These are phyloP conservation scores for Meiosimyza platycephala DNA, from an alignment of 2,888 invertebrate species.

Conservation along the genomic window DNA sequence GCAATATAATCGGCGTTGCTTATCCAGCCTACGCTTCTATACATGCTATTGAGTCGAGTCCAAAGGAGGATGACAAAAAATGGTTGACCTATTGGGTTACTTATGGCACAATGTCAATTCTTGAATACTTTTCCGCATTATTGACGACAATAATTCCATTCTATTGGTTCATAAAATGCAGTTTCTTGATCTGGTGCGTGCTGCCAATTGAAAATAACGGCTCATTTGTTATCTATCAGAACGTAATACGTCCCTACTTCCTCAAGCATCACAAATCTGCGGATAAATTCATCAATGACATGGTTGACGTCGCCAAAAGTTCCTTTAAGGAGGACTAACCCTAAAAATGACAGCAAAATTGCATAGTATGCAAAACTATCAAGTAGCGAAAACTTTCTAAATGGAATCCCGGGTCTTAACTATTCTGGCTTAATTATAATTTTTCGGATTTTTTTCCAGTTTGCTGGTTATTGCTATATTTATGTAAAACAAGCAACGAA, in stretches of 20 bases:
- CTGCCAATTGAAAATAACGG: constrained; percentile 86
- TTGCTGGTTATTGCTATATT: too few species aligned
- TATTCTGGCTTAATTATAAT: too few species aligned
- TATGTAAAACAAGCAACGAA: too few species aligned
- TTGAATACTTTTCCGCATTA: constrained; percentile 94
- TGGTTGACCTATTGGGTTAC: constrained; percentile 99
- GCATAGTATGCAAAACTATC: too few species aligned
- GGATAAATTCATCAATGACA: constrained; percentile 62
- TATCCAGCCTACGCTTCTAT: constrained; percentile 97
- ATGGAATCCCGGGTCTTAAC: too few species aligned
- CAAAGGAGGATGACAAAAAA: constrained; percentile 91
- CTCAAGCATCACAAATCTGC: constrained; percentile 77
- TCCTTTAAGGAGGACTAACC: constrained; percentile 58
- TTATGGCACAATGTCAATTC: constrained; percentile 90
- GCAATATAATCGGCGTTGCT: constrained; percentile 93
- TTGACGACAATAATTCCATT: constrained; percentile 93
- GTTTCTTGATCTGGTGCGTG: constrained; percentile 91
- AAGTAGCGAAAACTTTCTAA: too few species aligned
- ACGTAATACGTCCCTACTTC: constrained; percentile 85
- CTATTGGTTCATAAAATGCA: constrained; percentile 89
- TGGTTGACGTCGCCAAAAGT: constrained; percentile 59
- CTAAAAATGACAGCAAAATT: constrained; percentile 2
- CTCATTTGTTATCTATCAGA: constrained; percentile 81
- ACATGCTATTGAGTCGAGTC: constrained; percentile 82
- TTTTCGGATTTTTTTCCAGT: too few species aligned